These are phyloP conservation scores for Nemapogon koenigi DNA, from an alignment of 2,888 invertebrate genomes.

Conservation along the genomic window DNA sequence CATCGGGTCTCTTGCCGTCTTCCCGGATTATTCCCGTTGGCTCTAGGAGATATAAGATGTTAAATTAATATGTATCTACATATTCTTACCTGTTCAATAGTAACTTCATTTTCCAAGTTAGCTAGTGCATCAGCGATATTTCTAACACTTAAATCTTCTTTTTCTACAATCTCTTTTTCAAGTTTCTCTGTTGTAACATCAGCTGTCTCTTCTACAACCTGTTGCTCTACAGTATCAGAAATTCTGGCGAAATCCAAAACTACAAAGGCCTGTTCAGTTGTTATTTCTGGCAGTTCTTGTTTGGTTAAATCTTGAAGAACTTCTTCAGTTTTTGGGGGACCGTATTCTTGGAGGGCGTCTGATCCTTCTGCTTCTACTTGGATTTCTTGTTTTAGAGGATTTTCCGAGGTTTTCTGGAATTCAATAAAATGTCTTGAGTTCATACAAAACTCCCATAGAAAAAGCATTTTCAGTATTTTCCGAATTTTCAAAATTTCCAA, in stretches of 20 bases:
- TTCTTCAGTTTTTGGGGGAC: constrained; percentile 43
- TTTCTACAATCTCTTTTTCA: constrained; percentile 9
- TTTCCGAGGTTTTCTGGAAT: no score
- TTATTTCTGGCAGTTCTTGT: constrained; percentile 38
- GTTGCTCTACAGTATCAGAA: constrained; percentile 7
- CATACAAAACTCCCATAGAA: no score
- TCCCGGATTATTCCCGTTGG: no score
- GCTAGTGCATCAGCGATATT: constrained; percentile 37
- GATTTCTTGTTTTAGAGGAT: no score
- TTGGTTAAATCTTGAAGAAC: constrained; percentile 26
- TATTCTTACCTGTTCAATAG: constrained; percentile 30
- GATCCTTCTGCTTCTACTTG: constrained; percentile 42
- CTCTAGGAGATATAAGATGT: no score
- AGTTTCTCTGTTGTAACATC: constrained; percentile 15
- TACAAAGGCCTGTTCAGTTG: constrained; percentile 34
- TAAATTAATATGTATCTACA: background rate
- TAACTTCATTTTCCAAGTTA: constrained; percentile 35
- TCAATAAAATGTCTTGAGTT: no score
- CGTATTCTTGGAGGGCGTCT: constrained; percentile 54
- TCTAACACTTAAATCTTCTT: constrained; percentile 22
- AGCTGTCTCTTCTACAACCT: constrained; percentile 14
- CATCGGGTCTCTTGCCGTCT: no score
- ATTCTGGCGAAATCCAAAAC: constrained; percentile 17
- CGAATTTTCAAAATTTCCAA: no score
- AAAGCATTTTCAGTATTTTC: no score